phyloP scores from a whole-genome alignment of 2,888 invertebrate genomes.

The Cantharis rustica region DNA sequence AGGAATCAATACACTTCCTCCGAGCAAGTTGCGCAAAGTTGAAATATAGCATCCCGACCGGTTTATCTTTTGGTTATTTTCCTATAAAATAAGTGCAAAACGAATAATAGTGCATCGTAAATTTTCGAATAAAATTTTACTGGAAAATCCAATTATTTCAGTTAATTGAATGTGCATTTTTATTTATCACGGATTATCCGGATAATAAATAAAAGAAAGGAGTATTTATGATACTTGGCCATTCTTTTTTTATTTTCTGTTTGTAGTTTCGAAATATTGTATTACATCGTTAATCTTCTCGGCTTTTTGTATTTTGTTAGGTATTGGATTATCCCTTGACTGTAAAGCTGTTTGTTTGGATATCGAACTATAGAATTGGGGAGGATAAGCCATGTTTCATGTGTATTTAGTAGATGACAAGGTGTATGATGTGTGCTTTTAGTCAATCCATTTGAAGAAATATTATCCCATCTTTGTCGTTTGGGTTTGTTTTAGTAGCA shows the following conservation, averaged over 20 bases:
- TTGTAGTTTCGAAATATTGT: neutral
- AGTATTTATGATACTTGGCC: neutral
- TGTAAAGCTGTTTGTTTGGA: neutral
- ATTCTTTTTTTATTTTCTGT: neutral
- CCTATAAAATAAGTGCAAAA: neutral
- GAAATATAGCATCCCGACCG: neutral
- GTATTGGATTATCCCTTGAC: conserved; percentile 1
- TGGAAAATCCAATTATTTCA: neutral
- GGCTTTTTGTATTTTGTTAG: neutral
- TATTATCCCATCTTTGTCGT: neutral
- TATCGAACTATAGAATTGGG: neutral
- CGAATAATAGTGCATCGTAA: neutral
- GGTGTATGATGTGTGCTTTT: conserved; percentile 10
- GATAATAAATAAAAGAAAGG: neutral
- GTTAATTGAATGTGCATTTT: neutral
- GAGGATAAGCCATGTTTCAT: conserved; percentile 4
- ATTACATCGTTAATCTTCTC: conserved; percentile 1
- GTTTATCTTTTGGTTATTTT: neutral
- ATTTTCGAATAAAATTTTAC: neutral
- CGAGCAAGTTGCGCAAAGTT: neutral
- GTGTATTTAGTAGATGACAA: conserved; percentile 12
- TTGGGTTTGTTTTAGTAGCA: neutral
- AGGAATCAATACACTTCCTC: neutral
- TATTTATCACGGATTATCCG: neutral
- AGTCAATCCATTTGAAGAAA: conserved; percentile 12